Conservation (phyloP, 2,797 vertebrate species). For the Geotrypetes seraphini region DNA sequence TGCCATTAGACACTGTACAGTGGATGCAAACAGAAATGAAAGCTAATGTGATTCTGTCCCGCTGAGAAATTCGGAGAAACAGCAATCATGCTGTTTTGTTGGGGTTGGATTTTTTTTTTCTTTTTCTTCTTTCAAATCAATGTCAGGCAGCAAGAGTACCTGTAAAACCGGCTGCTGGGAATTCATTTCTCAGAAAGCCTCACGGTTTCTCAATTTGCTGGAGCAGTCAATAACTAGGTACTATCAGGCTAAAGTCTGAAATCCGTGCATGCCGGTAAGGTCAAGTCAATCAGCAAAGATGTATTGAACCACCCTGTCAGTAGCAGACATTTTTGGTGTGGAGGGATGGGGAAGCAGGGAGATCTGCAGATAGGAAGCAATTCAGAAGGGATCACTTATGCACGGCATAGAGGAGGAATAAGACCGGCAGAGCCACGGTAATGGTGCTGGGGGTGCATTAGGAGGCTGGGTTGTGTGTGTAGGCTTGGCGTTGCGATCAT, state of each 20-base stretch:
- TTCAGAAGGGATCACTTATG: conserved; percentile 39
- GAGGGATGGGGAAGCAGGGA: too few relatives aligned
- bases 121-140: conserved; percentile 31
- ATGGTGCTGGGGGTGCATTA: conserved; percentile 17
- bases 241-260: conserved; percentile 38
- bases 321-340: conserved; percentile 19
- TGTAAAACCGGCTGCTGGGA: conserved; percentile 18
- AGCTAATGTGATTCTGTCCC: too few relatives aligned
- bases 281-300: conserved; percentile 35
- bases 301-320: conserved; percentile 38
- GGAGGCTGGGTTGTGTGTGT: conserved; percentile 26
- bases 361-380: conserved; percentile 44
- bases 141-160: conserved; percentile 16
- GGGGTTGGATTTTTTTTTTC: too few relatives aligned
- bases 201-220: conserved; percentile 29
- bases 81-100: conserved; percentile 15
- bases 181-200: conserved; percentile 40
- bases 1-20: too few relatives aligned
- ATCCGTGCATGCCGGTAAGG: conserved; percentile 42
- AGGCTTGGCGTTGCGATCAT: neutral
- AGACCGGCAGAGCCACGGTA: conserved; percentile 18
- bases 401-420: conserved; percentile 26
- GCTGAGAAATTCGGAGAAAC: conserved; percentile 6
- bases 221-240: conserved; percentile 40
- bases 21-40: too few relatives aligned